These are phyloP conservation scores for Hirtodrosophila alboralis DNA, from an alignment of 2,888 invertebrate species.

Conservation along the genomic window DNA sequence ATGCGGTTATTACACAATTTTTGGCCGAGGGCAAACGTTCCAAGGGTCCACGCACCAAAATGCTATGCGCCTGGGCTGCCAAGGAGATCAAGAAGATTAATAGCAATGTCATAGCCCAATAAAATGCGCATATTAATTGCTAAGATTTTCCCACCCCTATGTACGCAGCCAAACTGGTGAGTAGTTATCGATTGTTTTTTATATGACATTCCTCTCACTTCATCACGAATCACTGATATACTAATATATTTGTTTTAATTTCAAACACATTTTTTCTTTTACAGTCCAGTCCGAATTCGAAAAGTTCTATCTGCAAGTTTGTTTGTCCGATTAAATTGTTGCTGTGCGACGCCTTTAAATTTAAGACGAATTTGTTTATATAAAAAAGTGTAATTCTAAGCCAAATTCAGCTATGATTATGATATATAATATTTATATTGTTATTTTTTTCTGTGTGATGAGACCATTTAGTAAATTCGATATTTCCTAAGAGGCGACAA, in stretches of 20 bases:
- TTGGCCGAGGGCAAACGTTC: constrained; percentile 94
- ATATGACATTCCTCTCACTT: too few relatives aligned
- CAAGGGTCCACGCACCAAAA: constrained; percentile 94
- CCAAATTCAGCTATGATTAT: constrained; percentile 42
- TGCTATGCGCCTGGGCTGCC: constrained; percentile 96
- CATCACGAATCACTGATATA: neutral
- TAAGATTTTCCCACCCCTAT: constrained; percentile 25
- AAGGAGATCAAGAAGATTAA: constrained; percentile 96
- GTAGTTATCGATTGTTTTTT: constrained; percentile 25
- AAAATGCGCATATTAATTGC: constrained; percentile 44
- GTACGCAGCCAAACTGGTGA: constrained; percentile 68
- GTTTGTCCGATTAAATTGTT: constrained; percentile 75
- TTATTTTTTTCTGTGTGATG: constrained; percentile 43
- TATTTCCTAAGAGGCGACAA: constrained; percentile 22
- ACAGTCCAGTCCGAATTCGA: constrained; percentile 70
- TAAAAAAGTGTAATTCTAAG: constrained; percentile 59
- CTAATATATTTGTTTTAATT: constrained; percentile 13
- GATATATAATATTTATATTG: constrained; percentile 47
- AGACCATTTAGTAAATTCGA: constrained; percentile 36
- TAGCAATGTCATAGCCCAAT: constrained; percentile 76
- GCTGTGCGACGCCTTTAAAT: constrained; percentile 67
- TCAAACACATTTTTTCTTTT: constrained; percentile 36
- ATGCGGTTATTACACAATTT: constrained; percentile 92
- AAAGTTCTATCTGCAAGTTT: constrained; percentile 63
- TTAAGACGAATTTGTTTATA: constrained; percentile 64